Evolutionary conservation across 2,113 vertebrate genomes (phyloP).

Genomic region (Lipophrys pholis): DNA sequence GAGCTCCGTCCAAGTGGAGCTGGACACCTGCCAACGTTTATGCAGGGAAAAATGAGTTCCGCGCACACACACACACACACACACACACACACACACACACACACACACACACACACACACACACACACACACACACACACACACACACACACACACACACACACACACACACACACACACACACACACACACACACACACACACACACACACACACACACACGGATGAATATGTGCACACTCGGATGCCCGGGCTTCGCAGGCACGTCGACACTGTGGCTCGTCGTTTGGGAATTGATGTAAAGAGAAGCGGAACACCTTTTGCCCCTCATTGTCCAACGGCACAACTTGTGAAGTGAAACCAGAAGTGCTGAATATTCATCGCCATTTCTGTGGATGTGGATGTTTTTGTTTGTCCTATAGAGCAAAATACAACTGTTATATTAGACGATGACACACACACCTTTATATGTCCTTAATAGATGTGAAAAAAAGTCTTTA

Average conservation of each 20-base stretch:
- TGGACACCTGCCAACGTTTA: conserved; percentile 70
- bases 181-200: no score
- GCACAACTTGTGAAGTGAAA: not conserved
- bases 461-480: no score
- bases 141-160: not conserved
- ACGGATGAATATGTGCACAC: not conserved
- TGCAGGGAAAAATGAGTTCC: conserved; percentile 35
- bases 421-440: no score
- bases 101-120: not conserved
- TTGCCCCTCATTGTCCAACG: not conserved
- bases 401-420: no score
- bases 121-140: not conserved
- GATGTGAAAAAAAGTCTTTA: no score
- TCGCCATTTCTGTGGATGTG: no score
- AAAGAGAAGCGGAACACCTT: not conserved
- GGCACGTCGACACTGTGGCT: conserved; percentile 1
- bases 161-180: not conserved
- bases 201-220: no score
- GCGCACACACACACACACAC: not conserved
- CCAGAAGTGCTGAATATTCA: not conserved
- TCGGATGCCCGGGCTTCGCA: not conserved
- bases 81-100: no score
- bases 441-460: no score
- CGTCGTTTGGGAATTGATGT: not conserved
- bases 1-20: conserved; percentile 71